Conservation (phyloP, 2,113 vertebrate species). For the Syrmaticus mikado region DNA sequence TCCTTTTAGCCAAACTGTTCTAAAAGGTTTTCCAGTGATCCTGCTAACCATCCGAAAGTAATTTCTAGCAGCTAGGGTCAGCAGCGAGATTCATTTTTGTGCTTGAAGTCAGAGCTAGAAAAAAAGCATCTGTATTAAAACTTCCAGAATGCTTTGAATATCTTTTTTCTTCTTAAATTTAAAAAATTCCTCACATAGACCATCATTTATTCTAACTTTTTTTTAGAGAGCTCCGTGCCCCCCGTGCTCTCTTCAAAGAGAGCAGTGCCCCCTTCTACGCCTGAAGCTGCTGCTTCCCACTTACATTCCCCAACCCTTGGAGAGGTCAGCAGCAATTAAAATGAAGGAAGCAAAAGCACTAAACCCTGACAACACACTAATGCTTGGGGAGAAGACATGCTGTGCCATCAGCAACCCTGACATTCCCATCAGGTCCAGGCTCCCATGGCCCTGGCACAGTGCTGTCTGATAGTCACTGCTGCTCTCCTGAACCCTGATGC, state of each 20-base stretch:
- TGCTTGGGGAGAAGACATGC: not conserved
- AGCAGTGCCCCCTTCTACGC: not conserved
- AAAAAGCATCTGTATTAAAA: not conserved
- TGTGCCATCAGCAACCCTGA: slow-evolving; percentile 7
- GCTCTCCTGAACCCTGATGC: not conserved
- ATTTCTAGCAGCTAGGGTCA: not conserved
- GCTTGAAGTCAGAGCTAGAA: not conserved
- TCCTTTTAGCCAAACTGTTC: not conserved
- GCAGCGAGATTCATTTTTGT: not conserved
- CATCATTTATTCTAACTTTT: not conserved
- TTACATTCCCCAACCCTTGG: slow-evolving; percentile 38
- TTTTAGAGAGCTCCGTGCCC: not conserved
- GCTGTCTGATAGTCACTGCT: not conserved
- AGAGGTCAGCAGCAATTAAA: slow-evolving; percentile 58
- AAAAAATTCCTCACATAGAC: not conserved
- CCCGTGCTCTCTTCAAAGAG: not conserved
- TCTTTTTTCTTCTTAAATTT: not conserved
- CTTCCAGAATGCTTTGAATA: not conserved
- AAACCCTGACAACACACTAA: not conserved
- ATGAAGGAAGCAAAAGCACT: slow-evolving; percentile 27
- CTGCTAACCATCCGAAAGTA: not conserved
- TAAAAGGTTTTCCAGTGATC: not conserved
- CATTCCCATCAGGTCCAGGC: not conserved
- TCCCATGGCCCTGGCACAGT: not conserved
- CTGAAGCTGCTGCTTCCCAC: slow-evolving; percentile 65